Conservation (phyloP, 2,888 invertebrate genomes). For the Phania funesta region DNA sequence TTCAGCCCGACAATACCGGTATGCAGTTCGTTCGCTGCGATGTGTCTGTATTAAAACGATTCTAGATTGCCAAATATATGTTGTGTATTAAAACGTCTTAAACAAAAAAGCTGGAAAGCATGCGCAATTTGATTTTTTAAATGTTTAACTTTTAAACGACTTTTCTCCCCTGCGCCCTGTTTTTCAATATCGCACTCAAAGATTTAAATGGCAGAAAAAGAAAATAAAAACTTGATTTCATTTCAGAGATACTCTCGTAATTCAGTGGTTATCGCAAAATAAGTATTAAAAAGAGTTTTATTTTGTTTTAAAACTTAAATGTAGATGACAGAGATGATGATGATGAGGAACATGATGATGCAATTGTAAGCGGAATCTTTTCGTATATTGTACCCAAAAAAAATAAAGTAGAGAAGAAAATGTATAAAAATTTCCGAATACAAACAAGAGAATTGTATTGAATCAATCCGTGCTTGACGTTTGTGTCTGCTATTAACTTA, state of each 20-base stretch:
- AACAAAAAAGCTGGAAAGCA: conserved; percentile 2
- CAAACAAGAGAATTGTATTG: conserved; percentile 15
- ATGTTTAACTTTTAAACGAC: conserved; percentile 4
- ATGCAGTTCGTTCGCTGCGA: too few relatives aligned
- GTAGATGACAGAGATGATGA: not conserved
- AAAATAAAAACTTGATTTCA: conserved; percentile 38
- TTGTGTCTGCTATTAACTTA: conserved; percentile 21
- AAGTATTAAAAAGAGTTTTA: not conserved
- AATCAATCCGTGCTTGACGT: not conserved
- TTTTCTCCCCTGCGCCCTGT: not conserved
- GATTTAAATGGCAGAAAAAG: conserved; percentile 34
- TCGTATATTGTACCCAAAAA: conserved; percentile 1
- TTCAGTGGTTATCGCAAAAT: conserved; percentile 11
- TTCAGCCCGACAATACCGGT: not conserved
- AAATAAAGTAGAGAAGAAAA: not conserved
- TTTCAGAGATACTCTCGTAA: conserved; percentile 27
- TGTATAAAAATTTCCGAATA: conserved; percentile 4
- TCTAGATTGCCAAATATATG: too few relatives aligned
- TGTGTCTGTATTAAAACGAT: too few relatives aligned
- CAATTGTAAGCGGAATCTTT: conserved; percentile 42
- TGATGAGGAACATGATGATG: conserved; percentile 26
- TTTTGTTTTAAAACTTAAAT: conserved; percentile 6
- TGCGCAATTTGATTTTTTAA: conserved; percentile 47
- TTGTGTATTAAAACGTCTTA: not conserved
- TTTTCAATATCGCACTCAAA: not conserved